Evolutionary conservation across 2,797 vertebrate species (phyloP).

Genomic region (Diplodus sargus): DNA sequence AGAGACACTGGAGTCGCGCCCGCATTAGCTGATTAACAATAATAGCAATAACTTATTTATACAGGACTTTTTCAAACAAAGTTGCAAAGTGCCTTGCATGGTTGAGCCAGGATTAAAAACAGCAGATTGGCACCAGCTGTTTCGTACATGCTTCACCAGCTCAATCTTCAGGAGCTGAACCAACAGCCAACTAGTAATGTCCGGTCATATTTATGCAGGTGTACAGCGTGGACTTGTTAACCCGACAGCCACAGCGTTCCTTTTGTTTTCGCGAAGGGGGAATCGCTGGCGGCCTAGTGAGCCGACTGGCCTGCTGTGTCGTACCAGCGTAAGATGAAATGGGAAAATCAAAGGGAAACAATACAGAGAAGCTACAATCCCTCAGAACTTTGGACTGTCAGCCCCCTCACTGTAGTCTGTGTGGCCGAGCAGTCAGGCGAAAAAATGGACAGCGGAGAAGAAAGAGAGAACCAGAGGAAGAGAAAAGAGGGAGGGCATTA

Average conservation of each 20-base stretch:
- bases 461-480: too few species aligned
- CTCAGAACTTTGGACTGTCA: too few species aligned
- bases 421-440: too few species aligned
- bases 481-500: too few species aligned
- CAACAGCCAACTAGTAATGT: not conserved
- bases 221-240: not conserved
- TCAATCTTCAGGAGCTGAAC: conserved; percentile 20
- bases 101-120: not conserved
- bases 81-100: not conserved
- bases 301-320: too few species aligned
- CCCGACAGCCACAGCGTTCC: not conserved
- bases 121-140: conserved; percentile 36
- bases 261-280: not conserved
- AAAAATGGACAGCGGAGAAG: too few species aligned
- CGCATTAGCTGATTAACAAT: conserved; percentile 52
- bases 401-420: too few species aligned
- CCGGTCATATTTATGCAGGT: not conserved
- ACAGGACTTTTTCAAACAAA: not conserved
- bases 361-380: too few species aligned
- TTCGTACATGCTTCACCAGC: conserved; percentile 8
- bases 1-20: conserved; percentile 14
- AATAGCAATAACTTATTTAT: not conserved
- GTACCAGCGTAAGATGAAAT: too few species aligned
- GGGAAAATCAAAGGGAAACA: too few species aligned
- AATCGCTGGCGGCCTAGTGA: too few species aligned